Evolutionary conservation across 2,888 invertebrate genomes (phyloP).

Genomic region (Brachyptera putata): DNA sequence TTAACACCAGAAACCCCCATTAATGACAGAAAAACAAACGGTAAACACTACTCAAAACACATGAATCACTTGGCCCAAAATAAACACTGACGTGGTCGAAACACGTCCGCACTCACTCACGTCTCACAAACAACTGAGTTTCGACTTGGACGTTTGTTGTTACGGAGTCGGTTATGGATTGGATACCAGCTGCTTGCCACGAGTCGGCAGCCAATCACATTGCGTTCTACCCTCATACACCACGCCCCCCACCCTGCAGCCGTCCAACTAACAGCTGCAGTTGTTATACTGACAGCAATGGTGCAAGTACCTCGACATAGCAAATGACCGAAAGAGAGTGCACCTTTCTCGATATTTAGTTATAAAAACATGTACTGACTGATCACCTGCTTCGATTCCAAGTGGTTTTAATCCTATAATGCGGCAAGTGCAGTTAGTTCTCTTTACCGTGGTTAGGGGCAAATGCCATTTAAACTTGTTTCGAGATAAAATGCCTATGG

Average conservation of each 20-base stretch:
- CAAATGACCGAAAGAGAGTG: too few species aligned
- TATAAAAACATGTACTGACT: too few species aligned
- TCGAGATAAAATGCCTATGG: too few species aligned
- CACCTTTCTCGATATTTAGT: too few species aligned
- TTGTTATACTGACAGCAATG: too few species aligned
- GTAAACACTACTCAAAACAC: not conserved
- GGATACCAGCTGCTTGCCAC: slow-evolving; percentile 15
- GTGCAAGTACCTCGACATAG: not conserved
- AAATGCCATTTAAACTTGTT: too few species aligned
- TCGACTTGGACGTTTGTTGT: too few species aligned
- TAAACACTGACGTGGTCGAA: not conserved
- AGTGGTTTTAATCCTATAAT: too few species aligned
- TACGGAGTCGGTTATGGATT: not conserved
- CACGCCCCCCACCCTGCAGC: slow-evolving; percentile 5
- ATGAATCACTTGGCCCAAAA: not conserved
- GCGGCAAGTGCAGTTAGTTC: too few species aligned
- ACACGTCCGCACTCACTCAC: not conserved
- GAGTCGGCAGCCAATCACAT: slow-evolving; percentile 6
- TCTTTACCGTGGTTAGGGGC: too few species aligned
- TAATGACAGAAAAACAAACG: slow-evolving; percentile 34
- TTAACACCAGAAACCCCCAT: slow-evolving; percentile 47
- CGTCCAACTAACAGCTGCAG: slow-evolving; percentile 1
- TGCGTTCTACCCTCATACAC: not conserved
- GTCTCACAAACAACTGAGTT: not conserved
- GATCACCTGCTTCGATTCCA: too few species aligned